Evolutionary conservation across 2,797 vertebrate species (phyloP).

Genomic region (Lindbergichthys nudifrons): DNA sequence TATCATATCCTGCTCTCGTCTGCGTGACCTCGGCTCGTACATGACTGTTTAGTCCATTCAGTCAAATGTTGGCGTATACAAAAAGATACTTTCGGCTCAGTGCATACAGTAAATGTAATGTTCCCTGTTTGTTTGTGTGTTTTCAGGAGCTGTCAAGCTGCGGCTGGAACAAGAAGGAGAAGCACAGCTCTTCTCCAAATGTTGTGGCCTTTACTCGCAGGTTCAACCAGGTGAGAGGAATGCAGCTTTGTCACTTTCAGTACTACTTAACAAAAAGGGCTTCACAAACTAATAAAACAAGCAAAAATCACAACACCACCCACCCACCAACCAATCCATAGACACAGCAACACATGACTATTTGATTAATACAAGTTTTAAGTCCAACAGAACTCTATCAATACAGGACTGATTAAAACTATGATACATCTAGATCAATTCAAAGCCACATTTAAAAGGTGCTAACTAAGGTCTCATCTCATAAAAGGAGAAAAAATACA

Average conservation of each 20-base stretch:
- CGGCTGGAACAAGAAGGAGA: slow-evolving; percentile 99
- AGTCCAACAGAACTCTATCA: too few relatives aligned
- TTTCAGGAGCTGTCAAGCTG: slow-evolving; percentile 97
- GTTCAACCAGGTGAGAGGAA: slow-evolving; percentile 95
- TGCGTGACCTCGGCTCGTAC: slow-evolving; percentile 35
- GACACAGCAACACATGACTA: too few relatives aligned
- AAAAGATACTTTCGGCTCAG: neutral
- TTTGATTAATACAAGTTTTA: too few relatives aligned
- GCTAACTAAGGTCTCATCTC: neutral
- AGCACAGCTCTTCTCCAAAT: slow-evolving; percentile 97
- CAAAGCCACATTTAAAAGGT: too few relatives aligned
- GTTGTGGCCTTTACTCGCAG: slow-evolving; percentile 99
- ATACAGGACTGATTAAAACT: too few relatives aligned
- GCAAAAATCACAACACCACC: too few relatives aligned
- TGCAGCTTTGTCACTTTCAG: slow-evolving; percentile 8
- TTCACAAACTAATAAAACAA: too few relatives aligned
- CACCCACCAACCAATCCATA: too few relatives aligned
- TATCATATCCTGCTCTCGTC: slow-evolving; percentile 2
- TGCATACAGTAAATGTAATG: slow-evolving; percentile 5
- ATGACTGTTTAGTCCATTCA: slow-evolving; percentile 39
- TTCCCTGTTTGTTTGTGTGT: slow-evolving; percentile 38
- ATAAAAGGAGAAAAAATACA: slow-evolving; percentile 3
- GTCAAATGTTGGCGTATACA: slow-evolving; percentile 12
- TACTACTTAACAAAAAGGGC: neutral
- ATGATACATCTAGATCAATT: too few relatives aligned